These are phyloP conservation scores for Columba janthina DNA, from an alignment of 2,113 vertebrate genomes.

Conservation along the genomic window DNA sequence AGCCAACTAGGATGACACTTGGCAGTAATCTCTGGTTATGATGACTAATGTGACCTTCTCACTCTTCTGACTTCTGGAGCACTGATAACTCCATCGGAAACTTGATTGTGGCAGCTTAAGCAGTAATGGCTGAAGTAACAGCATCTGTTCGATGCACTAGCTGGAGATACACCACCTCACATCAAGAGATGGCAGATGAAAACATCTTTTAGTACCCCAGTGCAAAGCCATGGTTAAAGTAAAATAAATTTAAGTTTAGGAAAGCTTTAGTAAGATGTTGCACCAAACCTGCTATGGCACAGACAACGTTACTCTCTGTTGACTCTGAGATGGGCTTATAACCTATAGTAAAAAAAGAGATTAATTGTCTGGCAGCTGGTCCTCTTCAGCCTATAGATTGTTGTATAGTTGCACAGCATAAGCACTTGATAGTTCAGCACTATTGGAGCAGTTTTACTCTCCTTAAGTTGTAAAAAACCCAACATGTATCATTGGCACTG, in stretches of 20 bases:
- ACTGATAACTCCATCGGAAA: neutral
- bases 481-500: neutral
- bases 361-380: neutral
- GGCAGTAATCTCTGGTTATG: neutral
- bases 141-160: neutral
- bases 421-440: neutral
- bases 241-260: neutral
- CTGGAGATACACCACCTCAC: neutral
- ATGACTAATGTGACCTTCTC: neutral
- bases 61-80: neutral
- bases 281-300: neutral
- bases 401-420: neutral
- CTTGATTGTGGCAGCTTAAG: neutral
- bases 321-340: neutral
- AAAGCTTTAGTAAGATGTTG: neutral
- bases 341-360: neutral
- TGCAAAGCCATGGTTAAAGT: neutral
- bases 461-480: neutral
- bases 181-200: neutral
- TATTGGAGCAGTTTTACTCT: neutral
- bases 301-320: neutral
- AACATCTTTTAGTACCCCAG: neutral
- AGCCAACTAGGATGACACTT: neutral
- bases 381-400: neutral
- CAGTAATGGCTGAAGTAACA: neutral